Percentiles rank a stretch among this genome's conserved stretches.
Evolutionary conservation across 2,113 vertebrate genomes (phyloP).

Genomic region (Tragelaphus scriptus): DNA sequence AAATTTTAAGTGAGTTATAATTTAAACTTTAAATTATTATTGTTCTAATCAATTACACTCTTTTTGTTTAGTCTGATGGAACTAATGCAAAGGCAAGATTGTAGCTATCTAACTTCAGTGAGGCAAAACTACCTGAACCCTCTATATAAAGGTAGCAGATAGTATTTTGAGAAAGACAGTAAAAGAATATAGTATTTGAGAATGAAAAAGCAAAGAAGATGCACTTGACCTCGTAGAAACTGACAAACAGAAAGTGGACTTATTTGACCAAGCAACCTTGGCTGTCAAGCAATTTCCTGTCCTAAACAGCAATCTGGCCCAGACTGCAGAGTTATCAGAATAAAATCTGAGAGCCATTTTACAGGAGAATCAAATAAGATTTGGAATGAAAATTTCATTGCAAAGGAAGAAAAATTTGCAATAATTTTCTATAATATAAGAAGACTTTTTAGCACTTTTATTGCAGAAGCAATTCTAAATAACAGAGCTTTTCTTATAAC

Average conservation of each 20-base stretch:
- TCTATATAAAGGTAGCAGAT: neutral
- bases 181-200: constrained; percentile 11
- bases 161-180: neutral
- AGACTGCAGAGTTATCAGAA: constrained; percentile 66
- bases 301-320: constrained; percentile 71
- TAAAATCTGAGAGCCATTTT: constrained; percentile 72
- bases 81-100: constrained; percentile 6
- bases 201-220: constrained; percentile 16
- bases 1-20: neutral
- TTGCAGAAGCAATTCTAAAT: constrained; percentile 85
- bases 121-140: neutral
- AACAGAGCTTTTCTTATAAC: constrained; percentile 85
- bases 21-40: constrained; percentile 11
- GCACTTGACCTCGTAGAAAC: neutral
- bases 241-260: neutral
- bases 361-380: constrained; percentile 76
- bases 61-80: neutral
- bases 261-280: constrained; percentile 51
- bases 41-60: neutral
- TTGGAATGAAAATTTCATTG: constrained; percentile 80
- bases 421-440: constrained; percentile 85
- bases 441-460: constrained; percentile 83
- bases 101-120: neutral
- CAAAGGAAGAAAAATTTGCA: constrained; percentile 82
- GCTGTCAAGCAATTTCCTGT: constrained; percentile 73